Evolutionary conservation across 2,797 vertebrate species (phyloP), one percentile per base, ranked within the genome.

Genomic region (Tokudaia muenninki): DNA sequence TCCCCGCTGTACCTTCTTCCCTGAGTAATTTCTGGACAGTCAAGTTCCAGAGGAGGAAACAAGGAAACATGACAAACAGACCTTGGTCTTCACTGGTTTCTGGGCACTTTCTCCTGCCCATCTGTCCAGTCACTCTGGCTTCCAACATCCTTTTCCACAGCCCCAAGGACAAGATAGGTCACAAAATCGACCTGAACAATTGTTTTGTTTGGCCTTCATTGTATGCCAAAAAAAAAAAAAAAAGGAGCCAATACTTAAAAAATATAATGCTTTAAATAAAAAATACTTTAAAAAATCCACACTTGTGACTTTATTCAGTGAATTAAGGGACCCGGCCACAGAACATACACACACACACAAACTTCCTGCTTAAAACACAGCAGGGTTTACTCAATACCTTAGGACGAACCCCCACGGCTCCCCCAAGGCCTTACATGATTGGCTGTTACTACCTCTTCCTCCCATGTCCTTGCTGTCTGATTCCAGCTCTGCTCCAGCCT

Each of bases 161-260:
- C 7, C 59, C 67, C 55, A 65, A 88, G 37, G 47, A 80, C 65
- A 21, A 57, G 63, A 12, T 16, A 17, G 47, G 78, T 84, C 37
- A 52, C 74, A 74, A 50, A 87, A 16, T 2, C 81, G 59, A 26
- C 44, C 80, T 14, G 44, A 13, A 55, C 19, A 84, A 61, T 59
- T 59, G 19, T 83, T 94, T 80, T 90, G 11, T 83, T 93, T 87
- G 57, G 8, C 41, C 92, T 91, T 77, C 17, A 6, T 29, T 52
- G 10, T 55, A 61, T 75, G 79, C 29, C 37, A 21, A 19, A 61
- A 24, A 61, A 57, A 57, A 91, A 63, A 16, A n/a, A 63, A 89
- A 79, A 67, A 9, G 12, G 70, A 92, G 41, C 34, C 74, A 67
- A 74, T 47, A 88, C 88, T 88, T 86, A 87, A 92, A 92, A 91